These are phyloP conservation scores for Gymnobelideus leadbeateri DNA, from an alignment of 2,113 vertebrate species.

Conservation along the genomic window DNA sequence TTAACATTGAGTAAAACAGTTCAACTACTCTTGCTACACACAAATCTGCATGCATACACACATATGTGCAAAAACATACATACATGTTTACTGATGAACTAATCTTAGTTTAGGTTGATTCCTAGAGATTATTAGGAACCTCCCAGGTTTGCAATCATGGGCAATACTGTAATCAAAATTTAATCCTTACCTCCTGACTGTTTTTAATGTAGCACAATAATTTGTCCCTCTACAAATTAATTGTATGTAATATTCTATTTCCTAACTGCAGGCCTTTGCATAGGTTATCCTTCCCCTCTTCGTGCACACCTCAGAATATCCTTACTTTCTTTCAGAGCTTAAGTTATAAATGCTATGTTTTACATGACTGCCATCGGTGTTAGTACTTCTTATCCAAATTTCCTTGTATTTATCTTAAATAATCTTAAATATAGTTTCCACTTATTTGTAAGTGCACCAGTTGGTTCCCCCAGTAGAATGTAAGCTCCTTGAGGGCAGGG, in stretches of 20 bases:
- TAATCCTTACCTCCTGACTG: neutral
- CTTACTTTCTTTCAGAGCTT: neutral
- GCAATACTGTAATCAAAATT: neutral
- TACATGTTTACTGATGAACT: neutral
- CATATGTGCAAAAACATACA: neutral
- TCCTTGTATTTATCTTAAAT: neutral
- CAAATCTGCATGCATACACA: neutral
- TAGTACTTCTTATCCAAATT: neutral
- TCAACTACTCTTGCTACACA: neutral
- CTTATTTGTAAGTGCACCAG: neutral
- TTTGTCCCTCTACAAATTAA: neutral
- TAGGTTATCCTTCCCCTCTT: neutral
- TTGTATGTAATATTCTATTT: neutral
- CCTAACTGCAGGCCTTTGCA: neutral
- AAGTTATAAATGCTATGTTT: neutral
- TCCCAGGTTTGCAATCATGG: neutral
- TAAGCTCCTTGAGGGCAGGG: neutral
- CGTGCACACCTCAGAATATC: neutral
- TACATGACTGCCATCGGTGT: neutral
- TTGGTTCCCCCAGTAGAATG: neutral
- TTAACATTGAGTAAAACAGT: conserved; percentile 6
- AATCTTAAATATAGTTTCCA: neutral
- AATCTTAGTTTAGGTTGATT: neutral
- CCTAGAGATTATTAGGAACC: neutral
- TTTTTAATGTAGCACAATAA: neutral